phyloP scores from a whole-genome alignment of 2,113 vertebrate species.

The Todiramphus saurophagus region DNA sequence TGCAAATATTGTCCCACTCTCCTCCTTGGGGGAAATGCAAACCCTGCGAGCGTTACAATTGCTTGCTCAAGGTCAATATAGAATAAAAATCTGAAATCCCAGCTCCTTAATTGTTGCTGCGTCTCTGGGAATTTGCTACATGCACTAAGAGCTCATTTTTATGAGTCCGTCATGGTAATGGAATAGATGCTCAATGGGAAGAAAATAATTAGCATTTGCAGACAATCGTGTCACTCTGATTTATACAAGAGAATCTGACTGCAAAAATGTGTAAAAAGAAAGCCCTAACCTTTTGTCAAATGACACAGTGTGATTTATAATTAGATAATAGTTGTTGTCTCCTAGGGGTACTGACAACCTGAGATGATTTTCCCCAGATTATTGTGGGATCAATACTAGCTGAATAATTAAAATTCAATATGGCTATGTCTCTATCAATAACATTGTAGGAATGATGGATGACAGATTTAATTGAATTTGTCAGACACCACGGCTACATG shows the following conservation, averaged over 20 bases:
- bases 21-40: background rate
- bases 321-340: slow-evolving; percentile 78
- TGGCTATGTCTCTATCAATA: slow-evolving; percentile 77
- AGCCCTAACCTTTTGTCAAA: slow-evolving; percentile 70
- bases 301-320: slow-evolving; percentile 77
- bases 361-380: slow-evolving; percentile 78
- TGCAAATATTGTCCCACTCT: background rate
- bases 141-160: background rate
- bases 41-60: background rate
- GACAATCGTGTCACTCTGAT: slow-evolving; percentile 35
- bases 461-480: slow-evolving; percentile 81
- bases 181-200: slow-evolving; percentile 30
- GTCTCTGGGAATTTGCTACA: background rate
- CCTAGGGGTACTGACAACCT: slow-evolving; percentile 69
- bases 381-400: slow-evolving; percentile 77
- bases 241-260: slow-evolving; percentile 41
- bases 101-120: background rate
- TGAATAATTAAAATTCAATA: slow-evolving; percentile 87
- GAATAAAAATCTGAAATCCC: slow-evolving; percentile 25
- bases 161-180: background rate
- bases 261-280: slow-evolving; percentile 49
- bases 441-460: slow-evolving; percentile 79
- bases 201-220: slow-evolving; percentile 54
- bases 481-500: slow-evolving; percentile 66
- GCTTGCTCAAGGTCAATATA: slow-evolving; percentile 14